Evolutionary conservation across 2,888 invertebrate species (phyloP).

Genomic region (Endomychus coccineus): DNA sequence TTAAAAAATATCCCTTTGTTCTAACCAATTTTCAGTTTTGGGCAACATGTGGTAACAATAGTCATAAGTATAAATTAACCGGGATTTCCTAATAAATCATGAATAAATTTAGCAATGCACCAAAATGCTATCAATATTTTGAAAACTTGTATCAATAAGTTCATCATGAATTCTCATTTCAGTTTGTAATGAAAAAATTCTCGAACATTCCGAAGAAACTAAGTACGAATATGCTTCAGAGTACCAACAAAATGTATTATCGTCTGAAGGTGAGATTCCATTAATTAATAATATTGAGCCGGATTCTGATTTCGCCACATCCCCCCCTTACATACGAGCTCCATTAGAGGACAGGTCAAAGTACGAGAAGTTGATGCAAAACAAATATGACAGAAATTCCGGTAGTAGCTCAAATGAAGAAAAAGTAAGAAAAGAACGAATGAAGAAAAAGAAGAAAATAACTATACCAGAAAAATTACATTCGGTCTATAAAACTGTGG

Average conservation of each 20-base stretch:
- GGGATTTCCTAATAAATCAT: too few species aligned
- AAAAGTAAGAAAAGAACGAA: constrained; percentile 43
- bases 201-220: constrained; percentile 28
- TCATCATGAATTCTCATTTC: too few species aligned
- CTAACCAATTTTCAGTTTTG: too few species aligned
- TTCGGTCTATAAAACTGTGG: constrained; percentile 48
- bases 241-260: constrained; percentile 15
- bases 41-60: too few species aligned
- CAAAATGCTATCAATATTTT: too few species aligned
- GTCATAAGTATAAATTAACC: too few species aligned
- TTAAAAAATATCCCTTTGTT: too few species aligned
- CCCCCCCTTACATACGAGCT: constrained; percentile 52
- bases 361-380: constrained; percentile 65
- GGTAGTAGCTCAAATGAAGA: constrained; percentile 48
- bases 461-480: constrained; percentile 51
- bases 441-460: constrained; percentile 36
- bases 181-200: constrained; percentile 27
- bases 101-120: too few species aligned
- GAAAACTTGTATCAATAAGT: too few species aligned
- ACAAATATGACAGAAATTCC: constrained; percentile 46
- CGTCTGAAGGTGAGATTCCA: constrained; percentile 43
- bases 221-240: constrained; percentile 28
- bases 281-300: constrained; percentile 39
- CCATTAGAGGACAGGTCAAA: constrained; percentile 66
- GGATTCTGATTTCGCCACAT: constrained; percentile 29